Percentiles rank a stretch among this genome's conserved stretches.
phyloP scores from a whole-genome alignment of 1,140 invertebrate species.

The Leptonema lineaticorne region DNA sequence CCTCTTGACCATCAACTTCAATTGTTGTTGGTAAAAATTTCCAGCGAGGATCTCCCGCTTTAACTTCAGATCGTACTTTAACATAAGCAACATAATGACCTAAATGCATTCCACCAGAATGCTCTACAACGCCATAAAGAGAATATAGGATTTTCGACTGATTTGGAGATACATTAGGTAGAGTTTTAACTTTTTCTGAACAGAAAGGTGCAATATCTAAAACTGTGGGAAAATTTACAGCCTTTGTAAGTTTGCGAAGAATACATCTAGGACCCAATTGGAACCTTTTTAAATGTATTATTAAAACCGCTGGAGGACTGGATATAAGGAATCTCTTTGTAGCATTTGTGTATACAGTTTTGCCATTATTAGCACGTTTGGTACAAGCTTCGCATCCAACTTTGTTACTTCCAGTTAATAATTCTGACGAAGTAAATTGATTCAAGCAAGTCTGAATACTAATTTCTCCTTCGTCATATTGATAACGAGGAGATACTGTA shows the following conservation, averaged over 20 bases:
- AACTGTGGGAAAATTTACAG: slow-evolving; percentile 84
- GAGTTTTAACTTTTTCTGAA: slow-evolving; percentile 70
- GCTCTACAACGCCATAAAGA: slow-evolving; percentile 93
- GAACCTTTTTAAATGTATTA: slow-evolving; percentile 92
- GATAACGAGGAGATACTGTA: slow-evolving; percentile 64
- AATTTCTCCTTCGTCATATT: slow-evolving; percentile 74
- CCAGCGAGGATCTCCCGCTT: slow-evolving; percentile 64
- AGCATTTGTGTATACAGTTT: slow-evolving; percentile 85
- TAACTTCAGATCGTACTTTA: slow-evolving; percentile 66
- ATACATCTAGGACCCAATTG: slow-evolving; percentile 62
- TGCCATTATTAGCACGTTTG: slow-evolving; percentile 65
- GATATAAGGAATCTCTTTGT: slow-evolving; percentile 91
- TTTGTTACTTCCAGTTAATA: slow-evolving; percentile 88
- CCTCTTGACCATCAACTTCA: slow-evolving; percentile 52
- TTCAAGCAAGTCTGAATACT: slow-evolving; percentile 85
- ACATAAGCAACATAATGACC: slow-evolving; percentile 98
- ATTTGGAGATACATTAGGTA: slow-evolving; percentile 62
- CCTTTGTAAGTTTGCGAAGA: slow-evolving; percentile 77
- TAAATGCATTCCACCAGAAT: slow-evolving; percentile 84
- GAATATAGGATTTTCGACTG: slow-evolving; percentile 80
- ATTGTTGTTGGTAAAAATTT: slow-evolving; percentile 63
- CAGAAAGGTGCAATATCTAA: slow-evolving; percentile 92
- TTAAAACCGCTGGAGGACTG: slow-evolving; percentile 88
- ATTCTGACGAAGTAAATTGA: slow-evolving; percentile 86
- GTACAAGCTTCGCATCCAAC: slow-evolving; percentile 91